Evolutionary conservation across 2,888 invertebrate species (phyloP).

Genomic region (Zele albiditarsus): DNA sequence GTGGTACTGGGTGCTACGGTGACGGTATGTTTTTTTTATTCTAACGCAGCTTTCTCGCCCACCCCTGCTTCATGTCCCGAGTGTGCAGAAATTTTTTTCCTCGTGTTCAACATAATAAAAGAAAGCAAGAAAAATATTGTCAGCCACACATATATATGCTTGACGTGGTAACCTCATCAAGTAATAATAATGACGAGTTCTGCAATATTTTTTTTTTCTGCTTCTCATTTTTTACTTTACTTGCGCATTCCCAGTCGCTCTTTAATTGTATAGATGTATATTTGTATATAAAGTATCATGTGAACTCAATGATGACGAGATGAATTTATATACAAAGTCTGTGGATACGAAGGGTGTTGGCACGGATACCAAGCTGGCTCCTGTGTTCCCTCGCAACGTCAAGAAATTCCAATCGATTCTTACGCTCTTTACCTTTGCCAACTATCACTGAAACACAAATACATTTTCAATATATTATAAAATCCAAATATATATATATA

Average conservation of each 20-base stretch:
- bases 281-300: neutral
- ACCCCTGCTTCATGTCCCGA: neutral
- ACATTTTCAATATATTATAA: neutral
- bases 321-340: neutral
- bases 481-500: too few relatives aligned
- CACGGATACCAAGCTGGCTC: conserved; percentile 24
- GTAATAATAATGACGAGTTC: conserved; percentile 28
- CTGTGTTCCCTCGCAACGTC: neutral
- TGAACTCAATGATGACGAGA: conserved; percentile 20
- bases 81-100: conserved; percentile 26
- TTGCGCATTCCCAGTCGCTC: neutral
- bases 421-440: neutral
- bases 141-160: neutral
- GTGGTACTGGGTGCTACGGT: conserved; percentile 13
- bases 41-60: neutral
- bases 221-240: neutral
- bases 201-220: conserved; percentile 10
- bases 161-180: conserved; percentile 11
- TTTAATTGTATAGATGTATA: neutral
- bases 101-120: conserved; percentile 3
- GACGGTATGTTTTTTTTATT: conserved; percentile 10
- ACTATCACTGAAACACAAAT: neutral
- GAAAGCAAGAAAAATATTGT: conserved; percentile 2
- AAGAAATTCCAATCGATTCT: conserved; percentile 3
- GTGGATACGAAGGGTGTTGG: conserved; percentile 30